Percentiles rank a stretch among this genome's conserved stretches.
These are phyloP conservation scores for Alsophila aescularia DNA, from an alignment of 2,888 invertebrate species.

Conservation along the genomic window DNA sequence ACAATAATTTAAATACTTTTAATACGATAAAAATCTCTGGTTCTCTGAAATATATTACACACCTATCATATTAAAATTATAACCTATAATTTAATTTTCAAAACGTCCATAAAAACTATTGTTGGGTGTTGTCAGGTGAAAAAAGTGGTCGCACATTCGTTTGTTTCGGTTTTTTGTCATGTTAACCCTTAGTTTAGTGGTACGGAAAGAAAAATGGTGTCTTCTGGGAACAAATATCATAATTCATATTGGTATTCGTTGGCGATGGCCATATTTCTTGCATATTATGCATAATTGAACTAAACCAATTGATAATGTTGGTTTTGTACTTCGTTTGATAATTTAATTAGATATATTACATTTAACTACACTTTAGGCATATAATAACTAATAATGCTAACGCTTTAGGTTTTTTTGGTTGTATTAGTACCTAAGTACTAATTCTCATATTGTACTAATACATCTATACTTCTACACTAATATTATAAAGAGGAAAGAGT, in stretches of 20 bases:
- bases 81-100: constrained; percentile 84
- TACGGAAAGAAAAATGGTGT: constrained; percentile 68
- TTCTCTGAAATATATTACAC: constrained; percentile 76
- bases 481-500: no score
- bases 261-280: not conserved
- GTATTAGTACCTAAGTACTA: no score
- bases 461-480: no score
- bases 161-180: constrained; percentile 57
- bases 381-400: no score
- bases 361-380: no score
- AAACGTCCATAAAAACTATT: constrained; percentile 72
- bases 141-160: constrained; percentile 73
- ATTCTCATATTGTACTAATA: no score
- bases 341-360: no score
- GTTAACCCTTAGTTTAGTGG: constrained; percentile 69
- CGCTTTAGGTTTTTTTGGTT: no score
- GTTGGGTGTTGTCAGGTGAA: constrained; percentile 76
- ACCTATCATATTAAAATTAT: constrained; percentile 83
- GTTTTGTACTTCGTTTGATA: no score
- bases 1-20: constrained; percentile 60
- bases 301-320: not conserved
- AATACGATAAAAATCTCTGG: constrained; percentile 71
- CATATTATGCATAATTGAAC: not conserved
- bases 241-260: constrained; percentile 50
- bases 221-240: constrained; percentile 68